These are phyloP conservation scores for Cygnus buccinator DNA, from an alignment of 2,113 vertebrate species.

Conservation along the genomic window DNA sequence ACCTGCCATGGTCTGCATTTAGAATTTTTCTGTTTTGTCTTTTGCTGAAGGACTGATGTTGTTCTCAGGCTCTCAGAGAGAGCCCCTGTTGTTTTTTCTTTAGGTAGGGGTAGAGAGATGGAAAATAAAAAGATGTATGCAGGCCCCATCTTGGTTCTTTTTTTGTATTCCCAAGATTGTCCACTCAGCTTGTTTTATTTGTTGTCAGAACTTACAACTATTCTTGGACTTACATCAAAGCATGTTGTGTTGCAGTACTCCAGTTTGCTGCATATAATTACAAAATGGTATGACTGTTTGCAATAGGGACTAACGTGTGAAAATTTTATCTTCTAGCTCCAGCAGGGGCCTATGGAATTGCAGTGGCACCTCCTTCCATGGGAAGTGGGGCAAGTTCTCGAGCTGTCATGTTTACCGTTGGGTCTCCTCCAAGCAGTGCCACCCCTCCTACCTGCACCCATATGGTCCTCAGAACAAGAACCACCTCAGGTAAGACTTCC, in stretches of 20 bases:
- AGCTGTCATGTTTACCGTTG: conserved; percentile 94
- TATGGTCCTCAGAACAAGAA: conserved; percentile 87
- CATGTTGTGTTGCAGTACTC: background rate
- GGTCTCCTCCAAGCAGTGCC: conserved; percentile 91
- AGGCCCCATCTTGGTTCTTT: background rate
- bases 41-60: background rate
- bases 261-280: background rate
- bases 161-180: background rate
- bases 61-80: background rate
- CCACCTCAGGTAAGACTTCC: conserved; percentile 87
- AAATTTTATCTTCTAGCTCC: conserved; percentile 77
- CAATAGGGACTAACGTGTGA: background rate
- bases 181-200: background rate
- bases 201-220: background rate
- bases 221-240: background rate
- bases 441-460: conserved; percentile 90
- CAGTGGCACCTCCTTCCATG: conserved; percentile 66
- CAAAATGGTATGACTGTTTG: background rate
- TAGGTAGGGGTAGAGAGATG: background rate
- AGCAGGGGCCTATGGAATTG: conserved; percentile 79
- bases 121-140: background rate
- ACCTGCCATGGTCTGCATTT: background rate
- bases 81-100: background rate
- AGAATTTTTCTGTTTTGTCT: background rate
- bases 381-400: conserved; percentile 78